Evolutionary conservation across 2,113 vertebrate species (phyloP).

Genomic region (Syrmaticus mikado): DNA sequence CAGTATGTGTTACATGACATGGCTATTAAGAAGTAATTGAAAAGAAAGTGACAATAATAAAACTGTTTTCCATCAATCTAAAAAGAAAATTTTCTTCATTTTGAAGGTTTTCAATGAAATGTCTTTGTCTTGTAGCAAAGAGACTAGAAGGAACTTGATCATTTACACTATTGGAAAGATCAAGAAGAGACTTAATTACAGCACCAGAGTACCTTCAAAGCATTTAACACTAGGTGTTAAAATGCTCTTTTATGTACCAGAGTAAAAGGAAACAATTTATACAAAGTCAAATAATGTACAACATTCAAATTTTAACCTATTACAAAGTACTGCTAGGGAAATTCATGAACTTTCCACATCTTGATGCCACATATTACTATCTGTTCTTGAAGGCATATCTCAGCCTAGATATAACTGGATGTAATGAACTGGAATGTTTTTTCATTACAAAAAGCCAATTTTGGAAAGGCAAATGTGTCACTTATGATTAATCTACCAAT

Average conservation of each 20-base stretch:
- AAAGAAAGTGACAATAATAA: neutral
- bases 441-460: neutral
- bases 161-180: neutral
- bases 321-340: neutral
- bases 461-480: neutral
- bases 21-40: neutral
- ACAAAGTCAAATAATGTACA: neutral
- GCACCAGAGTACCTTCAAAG: neutral
- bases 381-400: neutral
- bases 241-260: neutral
- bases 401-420: neutral
- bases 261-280: neutral
- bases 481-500: neutral
- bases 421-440: neutral
- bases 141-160: neutral
- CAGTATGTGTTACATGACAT: neutral
- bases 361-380: neutral
- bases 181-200: neutral
- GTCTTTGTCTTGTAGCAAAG: neutral
- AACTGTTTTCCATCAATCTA: neutral
- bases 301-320: neutral
- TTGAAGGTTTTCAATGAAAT: neutral
- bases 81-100: neutral
- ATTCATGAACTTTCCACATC: neutral
- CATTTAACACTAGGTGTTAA: neutral